Percentiles rank a stretch among this genome's conserved stretches.
Evolutionary conservation across 2,888 invertebrate species (phyloP).

Genomic region (Theristus sp.): DNA sequence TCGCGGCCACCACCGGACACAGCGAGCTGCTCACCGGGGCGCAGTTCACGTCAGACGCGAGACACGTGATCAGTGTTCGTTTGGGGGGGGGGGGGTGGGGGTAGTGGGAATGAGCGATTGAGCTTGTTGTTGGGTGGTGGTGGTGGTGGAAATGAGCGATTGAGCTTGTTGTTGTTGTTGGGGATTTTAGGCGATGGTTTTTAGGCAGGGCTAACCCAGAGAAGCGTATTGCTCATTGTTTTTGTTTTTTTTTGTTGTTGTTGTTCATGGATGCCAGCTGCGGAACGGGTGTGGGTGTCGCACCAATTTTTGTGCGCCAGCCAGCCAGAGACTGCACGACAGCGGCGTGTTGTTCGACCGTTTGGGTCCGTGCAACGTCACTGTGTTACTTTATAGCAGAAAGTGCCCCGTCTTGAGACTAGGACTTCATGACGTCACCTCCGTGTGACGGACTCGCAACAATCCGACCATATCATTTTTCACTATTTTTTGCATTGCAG

Average conservation of each 20-base stretch:
- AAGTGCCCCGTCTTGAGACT: too few species aligned
- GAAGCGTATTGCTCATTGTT: not conserved
- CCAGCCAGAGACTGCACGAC: too few species aligned
- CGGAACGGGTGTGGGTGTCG: too few species aligned
- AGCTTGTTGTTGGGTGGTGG: not conserved
- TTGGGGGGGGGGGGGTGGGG: not conserved
- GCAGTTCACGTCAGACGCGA: constrained; percentile 70
- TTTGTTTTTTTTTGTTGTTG: not conserved
- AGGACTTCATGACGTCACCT: too few species aligned
- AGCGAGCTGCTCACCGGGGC: constrained; percentile 76
- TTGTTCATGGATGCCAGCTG: too few species aligned
- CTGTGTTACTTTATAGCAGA: not conserved
- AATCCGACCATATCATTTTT: too few species aligned
- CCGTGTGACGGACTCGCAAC: too few species aligned
- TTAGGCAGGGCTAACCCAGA: not conserved
- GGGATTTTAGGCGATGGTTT: not conserved
- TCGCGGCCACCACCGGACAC: constrained; percentile 47
- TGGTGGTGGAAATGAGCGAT: not conserved
- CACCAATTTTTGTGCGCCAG: too few species aligned
- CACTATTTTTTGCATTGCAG: not conserved
- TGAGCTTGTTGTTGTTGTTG: not conserved
- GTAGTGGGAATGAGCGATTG: not conserved
- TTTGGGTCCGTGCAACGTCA: too few species aligned
- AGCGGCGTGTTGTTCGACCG: too few species aligned
- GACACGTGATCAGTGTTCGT: constrained; percentile 71